Evolutionary conservation across 2,797 vertebrate genomes (phyloP), one percentile per base, ranked within the genome.

Genomic region (Hippocampus kuda): DNA sequence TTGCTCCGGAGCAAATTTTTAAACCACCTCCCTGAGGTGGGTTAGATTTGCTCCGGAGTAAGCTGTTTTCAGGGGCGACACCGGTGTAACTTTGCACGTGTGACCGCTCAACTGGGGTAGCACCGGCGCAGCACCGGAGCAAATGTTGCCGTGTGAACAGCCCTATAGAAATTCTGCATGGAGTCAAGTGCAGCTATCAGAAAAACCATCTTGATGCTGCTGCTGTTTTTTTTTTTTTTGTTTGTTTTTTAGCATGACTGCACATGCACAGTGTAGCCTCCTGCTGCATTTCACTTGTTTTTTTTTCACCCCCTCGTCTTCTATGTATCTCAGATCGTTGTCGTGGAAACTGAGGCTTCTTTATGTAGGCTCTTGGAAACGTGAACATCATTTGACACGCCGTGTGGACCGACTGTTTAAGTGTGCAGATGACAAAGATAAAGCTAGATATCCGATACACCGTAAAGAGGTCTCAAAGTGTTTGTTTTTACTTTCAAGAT

Each of bases 311-410:
- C 9, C 13, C 22, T 57, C 53, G 70, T 62, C 67, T 54, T 66
- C 68, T 67, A 65, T 79, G 62, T 66, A 68, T 81, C 74, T 46
- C 76, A 76, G 82, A 83, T 84, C 82, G 88, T 90, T 89, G 89
- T 88, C 85, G 81, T 90, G 88, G 89, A 89, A 90, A 90, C 89
- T 79, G 85, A 83, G 79, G 81, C 84, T 83, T 86, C 85, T 84
- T 84, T 80, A 81, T 80, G 83, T 85, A 81, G 85, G 82, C 82
- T 77, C 78, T 82, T 83, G 86, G 85, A 84, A 88, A 78, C 80
- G 65, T 72, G 75, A 81, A 77, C 77, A 75, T 68, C 78, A 69
- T 84, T 85, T 87, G 83, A 87, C 77, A 82, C 77, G 54, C 65
- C 70, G 79, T 77, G 78, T 56, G 66, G 78, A 83, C 72, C 74